Evolutionary conservation across 2,888 invertebrate species (phyloP).

Genomic region (Villa cingulata): DNA sequence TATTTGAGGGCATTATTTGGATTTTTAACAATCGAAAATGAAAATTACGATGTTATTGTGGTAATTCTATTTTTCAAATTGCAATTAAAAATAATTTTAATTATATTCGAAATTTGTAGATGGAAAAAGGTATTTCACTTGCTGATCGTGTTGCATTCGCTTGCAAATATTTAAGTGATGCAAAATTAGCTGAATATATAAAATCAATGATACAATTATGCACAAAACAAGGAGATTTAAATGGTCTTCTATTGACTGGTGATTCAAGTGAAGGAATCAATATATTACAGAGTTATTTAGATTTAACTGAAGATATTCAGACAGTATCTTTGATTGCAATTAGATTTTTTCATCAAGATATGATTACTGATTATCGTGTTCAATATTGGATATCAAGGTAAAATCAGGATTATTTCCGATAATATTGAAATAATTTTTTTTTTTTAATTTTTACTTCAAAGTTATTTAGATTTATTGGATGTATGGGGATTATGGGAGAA

Average conservation of each 20-base stretch:
- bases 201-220: conserved; percentile 54
- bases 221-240: conserved; percentile 62
- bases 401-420: neutral
- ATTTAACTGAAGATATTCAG: conserved; percentile 80
- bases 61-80: too few relatives aligned
- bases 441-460: conserved; percentile 23
- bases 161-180: conserved; percentile 70
- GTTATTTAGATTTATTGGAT: conserved; percentile 73
- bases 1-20: conserved; percentile 83
- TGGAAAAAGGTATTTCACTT: conserved; percentile 70
- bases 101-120: conserved; percentile 39
- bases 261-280: conserved; percentile 60
- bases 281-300: conserved; percentile 75
- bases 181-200: conserved; percentile 63
- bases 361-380: conserved; percentile 46
- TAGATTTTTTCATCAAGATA: conserved; percentile 58
- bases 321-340: conserved; percentile 71
- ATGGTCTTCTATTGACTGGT: conserved; percentile 74
- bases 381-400: conserved; percentile 58
- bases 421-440: neutral
- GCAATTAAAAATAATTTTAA: too few relatives aligned
- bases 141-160: conserved; percentile 87
- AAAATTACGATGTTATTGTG: conserved; percentile 61
- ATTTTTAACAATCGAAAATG: conserved; percentile 71
- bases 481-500: conserved; percentile 85